Conservation (phyloP, 1,140 invertebrate genomes). For the Nymphalis io region DNA sequence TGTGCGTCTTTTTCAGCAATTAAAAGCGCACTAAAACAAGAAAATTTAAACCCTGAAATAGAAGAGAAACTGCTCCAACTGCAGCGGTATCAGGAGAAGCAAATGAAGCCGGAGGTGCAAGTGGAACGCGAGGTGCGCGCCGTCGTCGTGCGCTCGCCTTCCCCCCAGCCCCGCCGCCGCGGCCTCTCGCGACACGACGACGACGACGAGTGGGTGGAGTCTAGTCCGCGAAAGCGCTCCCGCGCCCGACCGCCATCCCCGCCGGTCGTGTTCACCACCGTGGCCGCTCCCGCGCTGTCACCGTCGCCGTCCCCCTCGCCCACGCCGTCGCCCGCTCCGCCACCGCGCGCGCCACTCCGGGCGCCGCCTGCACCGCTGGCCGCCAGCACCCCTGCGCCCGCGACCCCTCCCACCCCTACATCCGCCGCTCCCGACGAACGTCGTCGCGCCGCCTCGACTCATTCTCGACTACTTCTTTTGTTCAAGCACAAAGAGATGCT, state of each 20-base stretch:
- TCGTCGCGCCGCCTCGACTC: conserved; percentile 64
- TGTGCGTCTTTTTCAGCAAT: conserved; percentile 82
- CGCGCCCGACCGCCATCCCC: conserved; percentile 46
- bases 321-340: conserved; percentile 21
- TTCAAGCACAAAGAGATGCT: conserved; percentile 94
- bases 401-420: conserved; percentile 20
- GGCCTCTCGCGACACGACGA: conserved; percentile 70
- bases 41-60: conserved; percentile 95
- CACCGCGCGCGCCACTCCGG: conserved; percentile 27
- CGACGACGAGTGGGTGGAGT: conserved; percentile 80
- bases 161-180: conserved; percentile 53
- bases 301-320: conserved; percentile 29
- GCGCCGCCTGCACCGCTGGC: conserved; percentile 11
- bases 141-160: conserved; percentile 40
- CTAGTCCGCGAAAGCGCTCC: conserved; percentile 49
- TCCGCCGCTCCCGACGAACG: conserved; percentile 58
- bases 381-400: conserved; percentile 25
- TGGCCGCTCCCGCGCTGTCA: conserved; percentile 33
- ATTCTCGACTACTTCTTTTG: conserved; percentile 84
- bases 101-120: conserved; percentile 83
- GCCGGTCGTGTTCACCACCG: conserved; percentile 43
- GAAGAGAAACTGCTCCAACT: conserved; percentile 94
- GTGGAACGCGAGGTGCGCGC: conserved; percentile 55
- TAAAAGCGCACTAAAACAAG: conserved; percentile 90
- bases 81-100: conserved; percentile 92